Evolutionary conservation across 2,888 invertebrate genomes (phyloP), one percentile per base, ranked within the genome.

Genomic region (Neoascia interrupta): DNA sequence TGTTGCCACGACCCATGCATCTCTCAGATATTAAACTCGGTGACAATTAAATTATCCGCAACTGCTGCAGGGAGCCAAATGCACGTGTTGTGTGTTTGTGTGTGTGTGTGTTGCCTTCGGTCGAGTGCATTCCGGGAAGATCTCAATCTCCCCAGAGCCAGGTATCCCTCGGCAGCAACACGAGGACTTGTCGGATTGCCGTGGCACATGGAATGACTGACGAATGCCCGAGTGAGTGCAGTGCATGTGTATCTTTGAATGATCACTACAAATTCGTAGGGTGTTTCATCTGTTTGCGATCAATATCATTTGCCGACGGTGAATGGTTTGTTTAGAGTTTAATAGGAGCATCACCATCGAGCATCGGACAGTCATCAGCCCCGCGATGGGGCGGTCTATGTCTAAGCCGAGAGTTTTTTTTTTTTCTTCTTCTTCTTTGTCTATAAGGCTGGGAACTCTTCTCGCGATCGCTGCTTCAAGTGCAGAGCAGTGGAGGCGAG

Each of bases 251-350:
- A 13, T 31, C 31, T 3, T 10, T 26, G 37, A 3, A 61, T 68
- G 68, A 79, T 68, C 70, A 76, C 56, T 68, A 61, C 79, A 79
- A 73, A 79, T 79, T 66, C 72, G 66, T 73, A 11, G 79, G 53
- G 60, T 73, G 64, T 79, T 79, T 79, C 66, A 68, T 79, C 66
- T 73, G 66, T 72, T 73, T 73, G 68, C 61, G 72, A 73, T 79
- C 79, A 73, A 73, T 79, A 79, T 73, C 72, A 58, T 60, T 54
- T 51, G 26, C 47, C 45, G 34, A 2, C 41, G 45, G 45, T 49
- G 70, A 76, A 64, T 51, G 70, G 31, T 64, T 70, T 66, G 70
- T 70, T 70, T 70, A 61, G 61, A 36, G 41, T 60, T 60, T 61
- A 70, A 70, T 70, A 70, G 60, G 69, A 69, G 69, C 70, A 70